phyloP scores from a whole-genome alignment of 2,888 invertebrate species.

The Chydorus sphaericus region DNA sequence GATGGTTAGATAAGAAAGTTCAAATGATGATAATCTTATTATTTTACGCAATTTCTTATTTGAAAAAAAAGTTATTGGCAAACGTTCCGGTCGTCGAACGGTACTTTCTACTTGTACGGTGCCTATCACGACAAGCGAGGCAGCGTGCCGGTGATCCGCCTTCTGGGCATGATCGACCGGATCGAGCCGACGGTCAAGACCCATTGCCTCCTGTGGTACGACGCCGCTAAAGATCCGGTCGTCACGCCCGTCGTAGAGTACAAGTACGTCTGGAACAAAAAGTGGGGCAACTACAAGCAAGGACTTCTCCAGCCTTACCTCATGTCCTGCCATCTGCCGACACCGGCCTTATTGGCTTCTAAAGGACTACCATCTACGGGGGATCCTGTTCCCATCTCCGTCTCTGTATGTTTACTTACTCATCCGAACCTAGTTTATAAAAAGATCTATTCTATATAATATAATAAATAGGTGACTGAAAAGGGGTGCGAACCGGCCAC shows the following conservation, averaged over 20 bases:
- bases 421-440: too few species aligned
- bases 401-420: too few species aligned
- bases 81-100: conserved; percentile 60
- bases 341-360: conserved; percentile 8
- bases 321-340: conserved; percentile 73
- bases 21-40: too few species aligned
- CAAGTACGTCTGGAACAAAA: conserved; percentile 85
- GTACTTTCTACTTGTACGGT: conserved; percentile 79
- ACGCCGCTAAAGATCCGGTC: conserved; percentile 63
- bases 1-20: too few species aligned
- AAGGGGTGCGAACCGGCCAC: conserved; percentile 69
- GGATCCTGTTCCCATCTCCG: conserved; percentile 56
- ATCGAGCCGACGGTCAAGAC: conserved; percentile 69
- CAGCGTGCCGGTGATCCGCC: conserved; percentile 58
- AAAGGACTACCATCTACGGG: background rate
- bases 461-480: too few species aligned
- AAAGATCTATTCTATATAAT: too few species aligned
- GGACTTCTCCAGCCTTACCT: conserved; percentile 81
- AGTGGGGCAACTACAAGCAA: conserved; percentile 88
- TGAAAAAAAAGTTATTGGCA: conserved; percentile 54
- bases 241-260: conserved; percentile 61
- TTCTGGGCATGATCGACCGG: conserved; percentile 77
- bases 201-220: conserved; percentile 81
- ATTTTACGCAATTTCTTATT: background rate
- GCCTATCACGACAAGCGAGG: conserved; percentile 74